phyloP scores from a whole-genome alignment of 2,797 vertebrate species.

The Galagoides demidoff region DNA sequence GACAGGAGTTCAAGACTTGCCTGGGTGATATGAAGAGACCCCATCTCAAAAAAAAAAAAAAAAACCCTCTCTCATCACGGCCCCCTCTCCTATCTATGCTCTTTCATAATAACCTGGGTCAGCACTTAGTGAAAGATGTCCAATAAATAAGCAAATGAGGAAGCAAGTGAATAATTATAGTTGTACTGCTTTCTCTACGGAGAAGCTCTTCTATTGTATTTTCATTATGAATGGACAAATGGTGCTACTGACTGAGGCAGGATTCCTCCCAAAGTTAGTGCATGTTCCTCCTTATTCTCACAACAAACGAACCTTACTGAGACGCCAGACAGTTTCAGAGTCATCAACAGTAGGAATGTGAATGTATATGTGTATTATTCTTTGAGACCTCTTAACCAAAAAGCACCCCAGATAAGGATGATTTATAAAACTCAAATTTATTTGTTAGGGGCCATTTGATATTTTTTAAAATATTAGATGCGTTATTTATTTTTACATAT shows the following conservation, averaged over 20 bases:
- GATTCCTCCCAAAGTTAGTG: neutral
- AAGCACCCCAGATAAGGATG: neutral
- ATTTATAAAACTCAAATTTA: slow-evolving; percentile 33
- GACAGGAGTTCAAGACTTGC: neutral
- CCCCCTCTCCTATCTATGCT: neutral
- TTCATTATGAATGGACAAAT: neutral
- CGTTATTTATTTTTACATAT: neutral
- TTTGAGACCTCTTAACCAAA: neutral
- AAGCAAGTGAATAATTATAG: neutral
- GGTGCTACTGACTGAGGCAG: neutral
- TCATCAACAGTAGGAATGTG: neutral
- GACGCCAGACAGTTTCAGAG: neutral
- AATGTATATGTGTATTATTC: neutral
- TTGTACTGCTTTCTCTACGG: neutral
- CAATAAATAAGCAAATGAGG: neutral
- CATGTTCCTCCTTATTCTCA: neutral
- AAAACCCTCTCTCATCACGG: neutral
- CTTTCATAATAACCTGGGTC: neutral
- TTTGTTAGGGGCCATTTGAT: neutral
- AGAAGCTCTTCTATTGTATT: neutral
- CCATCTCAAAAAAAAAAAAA: neutral
- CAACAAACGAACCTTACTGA: neutral
- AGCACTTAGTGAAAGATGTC: neutral
- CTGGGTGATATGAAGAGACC: neutral
- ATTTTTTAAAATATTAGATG: neutral